Conservation (phyloP, 2,797 vertebrate species). For the Lophius americanus region DNA sequence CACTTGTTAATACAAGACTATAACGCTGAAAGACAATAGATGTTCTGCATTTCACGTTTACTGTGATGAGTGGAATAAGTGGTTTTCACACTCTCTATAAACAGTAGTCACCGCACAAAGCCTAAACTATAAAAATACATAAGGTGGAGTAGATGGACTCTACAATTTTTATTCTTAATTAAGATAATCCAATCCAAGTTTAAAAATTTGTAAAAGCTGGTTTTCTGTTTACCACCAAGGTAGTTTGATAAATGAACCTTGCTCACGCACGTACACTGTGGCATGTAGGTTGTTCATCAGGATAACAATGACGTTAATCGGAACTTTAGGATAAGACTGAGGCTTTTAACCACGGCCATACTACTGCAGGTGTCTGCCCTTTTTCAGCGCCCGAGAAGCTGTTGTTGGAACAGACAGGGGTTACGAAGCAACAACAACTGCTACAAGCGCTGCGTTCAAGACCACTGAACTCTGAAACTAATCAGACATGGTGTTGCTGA, state of each 20-base stretch:
- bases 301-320: slow-evolving; percentile 9
- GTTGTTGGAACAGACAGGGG: slow-evolving; percentile 82
- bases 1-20: background rate
- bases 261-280: background rate
- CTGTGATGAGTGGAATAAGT: background rate
- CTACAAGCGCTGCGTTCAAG: slow-evolving; percentile 83
- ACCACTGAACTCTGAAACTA: slow-evolving; percentile 89
- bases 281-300: background rate
- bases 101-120: background rate
- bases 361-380: slow-evolving; percentile 66
- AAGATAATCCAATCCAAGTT: background rate
- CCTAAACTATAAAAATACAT: background rate
- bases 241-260: slow-evolving; percentile 2
- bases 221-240: slow-evolving; percentile 1
- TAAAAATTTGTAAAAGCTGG: background rate
- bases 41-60: background rate
- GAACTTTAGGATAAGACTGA: slow-evolving; percentile 20
- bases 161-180: background rate
- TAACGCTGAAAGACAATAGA: background rate
- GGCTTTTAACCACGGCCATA: slow-evolving; percentile 39
- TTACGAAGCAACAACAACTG: slow-evolving; percentile 79
- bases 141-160: background rate
- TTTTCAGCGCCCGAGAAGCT: slow-evolving; percentile 74
- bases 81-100: background rate
- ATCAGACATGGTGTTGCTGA: slow-evolving; percentile 87